Conservation (phyloP, 2,113 vertebrate species). For the Hemibagrus wyckioides region DNA sequence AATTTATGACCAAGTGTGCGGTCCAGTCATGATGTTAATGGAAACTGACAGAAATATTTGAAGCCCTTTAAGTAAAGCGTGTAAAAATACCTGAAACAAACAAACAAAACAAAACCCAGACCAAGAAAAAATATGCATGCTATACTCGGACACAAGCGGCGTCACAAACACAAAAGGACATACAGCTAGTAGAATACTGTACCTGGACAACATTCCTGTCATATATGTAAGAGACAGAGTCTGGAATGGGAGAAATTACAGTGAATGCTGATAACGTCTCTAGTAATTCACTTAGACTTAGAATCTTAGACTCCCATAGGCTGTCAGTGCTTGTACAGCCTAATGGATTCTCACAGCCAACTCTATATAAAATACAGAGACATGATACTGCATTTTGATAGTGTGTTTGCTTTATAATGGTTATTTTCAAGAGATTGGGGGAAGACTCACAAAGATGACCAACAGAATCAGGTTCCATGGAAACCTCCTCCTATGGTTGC, state of each 20-base stretch:
- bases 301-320: not conserved
- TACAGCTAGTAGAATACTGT: slow-evolving; percentile 23
- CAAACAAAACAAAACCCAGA: not conserved
- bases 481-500: slow-evolving; percentile 80
- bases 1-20: not conserved
- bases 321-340: not conserved
- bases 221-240: slow-evolving; percentile 93
- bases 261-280: not conserved
- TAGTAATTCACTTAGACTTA: not conserved
- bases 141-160: slow-evolving; percentile 11
- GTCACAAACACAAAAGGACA: not conserved
- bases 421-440: not conserved
- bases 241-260: slow-evolving; percentile 67
- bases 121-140: slow-evolving; percentile 3
- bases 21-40: not conserved
- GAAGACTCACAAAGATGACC: slow-evolving; percentile 83
- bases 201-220: slow-evolving; percentile 93
- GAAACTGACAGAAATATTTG: not conserved
- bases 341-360: not conserved
- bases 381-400: not conserved
- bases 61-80: not conserved
- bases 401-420: not conserved
- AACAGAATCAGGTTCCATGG: slow-evolving; percentile 95
- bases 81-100: not conserved
- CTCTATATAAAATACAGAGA: not conserved